phyloP scores from a whole-genome alignment of 2,797 vertebrate genomes.

The Crypturellus tataupa region DNA sequence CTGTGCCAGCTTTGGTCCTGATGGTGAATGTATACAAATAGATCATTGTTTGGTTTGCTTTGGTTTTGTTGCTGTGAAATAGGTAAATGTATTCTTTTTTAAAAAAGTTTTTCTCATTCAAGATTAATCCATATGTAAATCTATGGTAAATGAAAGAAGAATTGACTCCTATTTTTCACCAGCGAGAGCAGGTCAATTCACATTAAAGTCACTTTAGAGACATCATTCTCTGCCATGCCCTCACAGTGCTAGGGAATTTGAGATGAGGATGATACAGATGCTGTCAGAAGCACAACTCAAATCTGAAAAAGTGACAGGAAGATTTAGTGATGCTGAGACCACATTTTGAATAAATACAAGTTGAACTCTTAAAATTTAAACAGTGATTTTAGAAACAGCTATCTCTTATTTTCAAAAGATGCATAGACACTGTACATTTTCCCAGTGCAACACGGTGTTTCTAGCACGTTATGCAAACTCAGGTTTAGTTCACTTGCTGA shows the following conservation, averaged over 20 bases:
- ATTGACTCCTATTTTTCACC: neutral
- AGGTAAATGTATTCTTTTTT: neutral
- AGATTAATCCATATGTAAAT: neutral
- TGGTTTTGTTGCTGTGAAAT: neutral
- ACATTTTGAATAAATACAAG: neutral
- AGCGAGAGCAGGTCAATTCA: neutral
- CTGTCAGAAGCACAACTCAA: neutral
- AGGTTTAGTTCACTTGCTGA: slow-evolving; percentile 64
- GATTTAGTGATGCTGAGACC: neutral
- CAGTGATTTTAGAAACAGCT: neutral
- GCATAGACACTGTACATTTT: slow-evolving; percentile 17
- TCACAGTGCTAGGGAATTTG: neutral
- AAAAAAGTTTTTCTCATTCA: neutral
- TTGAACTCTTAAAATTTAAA: slow-evolving; percentile 25
- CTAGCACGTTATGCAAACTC: slow-evolving; percentile 47
- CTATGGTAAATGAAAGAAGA: neutral
- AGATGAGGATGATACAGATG: neutral
- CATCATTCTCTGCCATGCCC: neutral
- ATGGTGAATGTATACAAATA: neutral
- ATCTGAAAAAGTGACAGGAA: neutral
- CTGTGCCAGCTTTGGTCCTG: neutral
- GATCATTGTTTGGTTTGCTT: neutral
- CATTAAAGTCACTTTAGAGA: neutral
- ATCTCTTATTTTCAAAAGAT: slow-evolving; percentile 25
- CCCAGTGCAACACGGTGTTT: slow-evolving; percentile 28